A percentile compares a stretch with the other conserved stretches of the same genome.
phyloP scores from a whole-genome alignment of 2,888 invertebrate species.

The Drosophila stalkeri region DNA sequence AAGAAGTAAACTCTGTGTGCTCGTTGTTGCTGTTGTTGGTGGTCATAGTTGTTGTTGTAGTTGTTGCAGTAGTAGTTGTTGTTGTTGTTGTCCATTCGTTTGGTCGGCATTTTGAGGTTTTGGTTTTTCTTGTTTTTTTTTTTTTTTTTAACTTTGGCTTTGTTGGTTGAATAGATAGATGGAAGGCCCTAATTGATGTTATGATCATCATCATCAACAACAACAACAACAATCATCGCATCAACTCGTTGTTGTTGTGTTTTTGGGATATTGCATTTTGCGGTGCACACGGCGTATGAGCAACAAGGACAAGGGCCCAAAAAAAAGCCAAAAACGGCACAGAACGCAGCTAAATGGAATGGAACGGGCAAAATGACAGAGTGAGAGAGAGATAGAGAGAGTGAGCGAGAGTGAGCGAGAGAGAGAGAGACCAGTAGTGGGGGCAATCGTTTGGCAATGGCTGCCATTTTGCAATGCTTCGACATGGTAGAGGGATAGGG shows the following conservation, averaged over 20 bases:
- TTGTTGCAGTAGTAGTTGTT: slow-evolving; percentile 18
- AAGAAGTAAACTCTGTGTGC: slow-evolving; percentile 39
- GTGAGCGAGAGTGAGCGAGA: background rate
- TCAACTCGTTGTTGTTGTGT: slow-evolving; percentile 33
- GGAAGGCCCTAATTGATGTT: slow-evolving; percentile 70
- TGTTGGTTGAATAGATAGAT: slow-evolving; percentile 66
- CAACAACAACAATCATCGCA: slow-evolving; percentile 18
- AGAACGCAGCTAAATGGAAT: slow-evolving; percentile 17
- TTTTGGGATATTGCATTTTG: slow-evolving; percentile 65
- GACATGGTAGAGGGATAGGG: slow-evolving; percentile 2
- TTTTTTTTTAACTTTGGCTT: slow-evolving; percentile 49
- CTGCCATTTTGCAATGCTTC: slow-evolving; percentile 52
- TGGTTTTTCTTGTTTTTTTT: slow-evolving; percentile 20
- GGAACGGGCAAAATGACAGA: background rate
- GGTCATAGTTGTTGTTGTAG: slow-evolving; percentile 6
- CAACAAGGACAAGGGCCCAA: slow-evolving; percentile 44
- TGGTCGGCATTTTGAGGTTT: slow-evolving; percentile 52
- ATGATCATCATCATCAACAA: slow-evolving; percentile 63
- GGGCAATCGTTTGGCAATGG: slow-evolving; percentile 36
- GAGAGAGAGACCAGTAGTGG: background rate
- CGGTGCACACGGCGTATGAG: slow-evolving; percentile 67
- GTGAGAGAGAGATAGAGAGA: background rate
- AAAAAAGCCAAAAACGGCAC: slow-evolving; percentile 14
- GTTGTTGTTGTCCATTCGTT: slow-evolving; percentile 42
- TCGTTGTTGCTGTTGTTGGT: slow-evolving; percentile 22